Base-by-base conservation (phyloP, 2,888 invertebrate genomes). In the Tridacna gigas region DNA sequence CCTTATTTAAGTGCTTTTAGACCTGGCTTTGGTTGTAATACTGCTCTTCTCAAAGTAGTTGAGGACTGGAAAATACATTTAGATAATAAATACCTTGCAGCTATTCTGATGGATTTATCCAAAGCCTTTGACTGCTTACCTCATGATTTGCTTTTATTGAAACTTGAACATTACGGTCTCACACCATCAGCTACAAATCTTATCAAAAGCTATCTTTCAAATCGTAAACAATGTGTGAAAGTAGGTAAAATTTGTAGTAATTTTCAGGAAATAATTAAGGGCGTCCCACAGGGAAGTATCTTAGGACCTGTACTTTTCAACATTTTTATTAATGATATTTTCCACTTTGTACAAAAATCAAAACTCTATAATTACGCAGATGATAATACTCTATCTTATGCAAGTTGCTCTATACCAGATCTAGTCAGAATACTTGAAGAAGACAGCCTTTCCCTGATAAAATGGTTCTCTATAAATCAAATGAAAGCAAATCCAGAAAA, bases 301-400 rank as follows among this genome's bases (percentile, higher is more conserved):
- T 60, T 74, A 13, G 73, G 73, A 63, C 74, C 74, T 12, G 51
- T 81, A n/a, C 61, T 81, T 11, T 77, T 81, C 56, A 77, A 81
- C 22, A 81, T 77, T 56, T 81, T 77, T 66, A 74, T 51, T 51
- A 80, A 48, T 60, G 56, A 73, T 66, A 79, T 60, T 63, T 82
- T 65, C 48, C 61, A 60, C 65, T 69, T 47, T 71, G 71, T 71
- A 5, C 15, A 71, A 71, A 47, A 47, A n/a, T 61, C 67, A 15
- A 56, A 25, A 15, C 18, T 82, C 11, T 85, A 77, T 28, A 77
- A 84, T 61, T 82, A 82, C 66, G 82, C 85, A 15, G 79, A 82
- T 60, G 82, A 82, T 56, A 82, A 82, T 71, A 79, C 79, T 22
- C 79, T 79, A 1, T 75, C 81, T n/a, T 79, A 75, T 26, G 26